Evolutionary conservation across 2,888 invertebrate species (phyloP), one percentile per base, ranked within the genome.

Genomic region (Ophion costatus): DNA sequence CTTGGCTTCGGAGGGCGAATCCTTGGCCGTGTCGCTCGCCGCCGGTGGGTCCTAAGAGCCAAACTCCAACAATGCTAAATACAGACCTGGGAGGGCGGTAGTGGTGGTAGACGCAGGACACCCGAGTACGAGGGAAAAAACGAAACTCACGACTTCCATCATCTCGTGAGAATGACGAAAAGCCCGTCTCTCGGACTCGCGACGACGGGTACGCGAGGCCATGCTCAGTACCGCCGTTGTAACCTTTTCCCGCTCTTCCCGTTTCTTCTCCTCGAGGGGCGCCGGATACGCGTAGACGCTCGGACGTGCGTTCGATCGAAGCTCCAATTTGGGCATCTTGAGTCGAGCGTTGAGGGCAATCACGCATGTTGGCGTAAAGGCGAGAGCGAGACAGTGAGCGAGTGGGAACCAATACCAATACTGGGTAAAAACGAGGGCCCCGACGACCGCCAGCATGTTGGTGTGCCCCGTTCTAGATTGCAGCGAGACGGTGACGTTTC

Each of bases 401-500:
- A 99, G 95, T 0, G 99, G 99, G 96, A 99, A 99, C 99, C 99
- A 99, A 94, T 99, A 99, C 99, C 99, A 99, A 94, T 99, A 99
- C 94, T 99, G 99, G 0, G 98, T 98, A 94, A 99, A 99, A 0
- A 99, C 98, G 78, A 99, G 94, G 95, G 98, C 97, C 38, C 99
- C 99, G 2, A 99, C 99, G 1, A 99, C 99, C 0, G 99, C 98
- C 86, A 98, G 95, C 96, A 99, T 97, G 94, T 99, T 99, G 88
- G 98, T 99, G 94, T 99, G 99, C 0, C 99, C 99, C 10, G 99
- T 99, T 86, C 99, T 96, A 10, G 99, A 98, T 92, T 99, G 98
- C 24, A 99, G 95, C 0, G 98, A 98, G 4, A 99, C 96, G 0
- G 99, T 99, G 38, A 99, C 98, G 94, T 99, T 99, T 66, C 99